These are phyloP conservation scores for Dasypus novemcinctus DNA, from an alignment of 2,113 vertebrate genomes.

Conservation along the genomic window DNA sequence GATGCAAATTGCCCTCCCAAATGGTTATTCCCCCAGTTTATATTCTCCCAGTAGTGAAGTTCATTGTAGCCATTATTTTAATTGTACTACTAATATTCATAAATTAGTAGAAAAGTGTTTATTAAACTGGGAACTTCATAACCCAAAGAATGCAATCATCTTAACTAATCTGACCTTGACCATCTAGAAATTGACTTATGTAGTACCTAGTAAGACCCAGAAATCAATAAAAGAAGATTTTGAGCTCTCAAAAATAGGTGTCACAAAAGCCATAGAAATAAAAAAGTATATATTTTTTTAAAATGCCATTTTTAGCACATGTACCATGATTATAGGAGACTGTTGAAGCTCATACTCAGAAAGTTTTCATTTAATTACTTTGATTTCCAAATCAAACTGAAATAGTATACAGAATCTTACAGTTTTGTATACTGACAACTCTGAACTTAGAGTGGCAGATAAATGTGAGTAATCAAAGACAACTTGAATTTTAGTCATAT, in stretches of 20 bases:
- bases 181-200: background rate
- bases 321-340: background rate
- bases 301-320: background rate
- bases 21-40: background rate
- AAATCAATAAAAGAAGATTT: conserved; percentile 16
- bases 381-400: background rate
- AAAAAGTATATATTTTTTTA: too few species aligned
- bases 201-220: background rate
- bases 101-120: background rate
- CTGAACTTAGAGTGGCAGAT: background rate
- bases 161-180: background rate
- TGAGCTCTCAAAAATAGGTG: background rate
- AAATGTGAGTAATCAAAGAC: background rate
- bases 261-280: background rate
- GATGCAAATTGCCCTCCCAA: background rate
- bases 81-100: background rate
- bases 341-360: background rate
- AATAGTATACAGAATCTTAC: background rate
- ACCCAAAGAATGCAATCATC: background rate
- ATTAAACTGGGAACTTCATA: background rate
- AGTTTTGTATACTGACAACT: background rate
- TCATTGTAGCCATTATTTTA: background rate
- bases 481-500: background rate
- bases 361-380: conserved; percentile 8
- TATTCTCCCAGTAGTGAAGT: background rate